These are phyloP conservation scores for Patella caerulea DNA, from an alignment of 2,888 invertebrate species.

Conservation along the genomic window DNA sequence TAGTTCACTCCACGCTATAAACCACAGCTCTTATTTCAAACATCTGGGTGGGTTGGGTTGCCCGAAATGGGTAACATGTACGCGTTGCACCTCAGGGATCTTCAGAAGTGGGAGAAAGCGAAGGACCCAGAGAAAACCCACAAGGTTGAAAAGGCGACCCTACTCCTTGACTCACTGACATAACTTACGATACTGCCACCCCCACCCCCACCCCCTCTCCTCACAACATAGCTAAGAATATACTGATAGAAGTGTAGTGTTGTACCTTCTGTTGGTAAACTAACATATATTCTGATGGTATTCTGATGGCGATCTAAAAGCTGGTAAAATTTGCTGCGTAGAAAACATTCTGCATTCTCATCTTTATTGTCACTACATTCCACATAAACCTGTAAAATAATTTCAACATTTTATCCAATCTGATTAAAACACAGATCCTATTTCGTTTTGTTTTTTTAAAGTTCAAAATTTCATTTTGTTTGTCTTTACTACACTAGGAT, in stretches of 20 bases:
- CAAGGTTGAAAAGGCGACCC: too few relatives aligned
- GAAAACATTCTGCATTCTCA: conserved; percentile 72
- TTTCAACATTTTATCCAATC: too few relatives aligned
- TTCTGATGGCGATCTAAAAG: conserved; percentile 77
- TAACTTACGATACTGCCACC: conserved; percentile 11
- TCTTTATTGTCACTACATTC: conserved; percentile 73
- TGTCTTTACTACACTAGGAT: too few relatives aligned
- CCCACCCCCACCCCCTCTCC: conserved; percentile 15
- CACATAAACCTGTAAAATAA: conserved; percentile 63
- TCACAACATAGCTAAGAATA: conserved; percentile 11
- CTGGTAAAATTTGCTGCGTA: conserved; percentile 73
- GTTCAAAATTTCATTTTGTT: too few relatives aligned
- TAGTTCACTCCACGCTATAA: too few relatives aligned
- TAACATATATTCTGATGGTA: conserved; percentile 77
- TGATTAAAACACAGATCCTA: too few relatives aligned
- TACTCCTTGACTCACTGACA: neutral
- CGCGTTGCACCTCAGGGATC: too few relatives aligned
- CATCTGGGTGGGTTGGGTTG: neutral
- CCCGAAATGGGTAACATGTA: neutral
- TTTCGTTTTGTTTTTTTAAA: too few relatives aligned
- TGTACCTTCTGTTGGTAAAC: conserved; percentile 75
- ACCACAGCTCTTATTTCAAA: too few relatives aligned
- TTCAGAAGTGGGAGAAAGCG: too few relatives aligned
- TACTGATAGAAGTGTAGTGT: neutral
- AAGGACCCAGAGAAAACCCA: too few relatives aligned